These are phyloP conservation scores for Heliopora coerulea DNA, from an alignment of 92 coral and sea anemone genomes.

Conservation along the genomic window DNA sequence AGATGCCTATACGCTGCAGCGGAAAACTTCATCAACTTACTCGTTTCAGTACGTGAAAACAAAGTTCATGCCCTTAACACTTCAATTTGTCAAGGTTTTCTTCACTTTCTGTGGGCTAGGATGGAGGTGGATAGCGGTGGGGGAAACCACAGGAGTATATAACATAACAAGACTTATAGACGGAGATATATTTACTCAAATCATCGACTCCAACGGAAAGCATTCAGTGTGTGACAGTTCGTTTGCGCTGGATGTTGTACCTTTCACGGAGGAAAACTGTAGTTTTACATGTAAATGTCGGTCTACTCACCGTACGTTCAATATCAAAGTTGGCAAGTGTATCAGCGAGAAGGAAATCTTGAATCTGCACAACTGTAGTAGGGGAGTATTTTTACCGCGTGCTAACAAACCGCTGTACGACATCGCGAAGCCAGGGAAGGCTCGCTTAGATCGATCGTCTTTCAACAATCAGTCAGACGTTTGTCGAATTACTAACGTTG, in stretches of 20 bases:
- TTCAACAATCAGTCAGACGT: background rate
- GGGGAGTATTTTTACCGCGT: constrained; percentile 23
- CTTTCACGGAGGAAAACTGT: constrained; percentile 10
- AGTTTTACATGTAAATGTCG: constrained; percentile 8
- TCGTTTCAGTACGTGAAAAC: background rate
- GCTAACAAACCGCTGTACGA: constrained; percentile 32
- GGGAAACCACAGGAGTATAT: background rate
- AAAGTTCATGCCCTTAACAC: background rate
- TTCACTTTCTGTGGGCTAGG: background rate
- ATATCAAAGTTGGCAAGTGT: background rate
- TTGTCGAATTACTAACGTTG: background rate
- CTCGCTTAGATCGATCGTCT: background rate
- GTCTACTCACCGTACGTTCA: background rate
- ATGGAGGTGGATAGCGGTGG: background rate
- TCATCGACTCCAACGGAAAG: background rate
- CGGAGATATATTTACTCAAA: constrained; percentile 5
- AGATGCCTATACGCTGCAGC: too few species aligned
- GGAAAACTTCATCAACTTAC: too few species aligned
- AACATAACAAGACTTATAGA: constrained; percentile 14
- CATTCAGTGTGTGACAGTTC: background rate
- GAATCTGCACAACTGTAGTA: constrained; percentile 3
- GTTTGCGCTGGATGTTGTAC: background rate
- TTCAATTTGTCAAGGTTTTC: background rate
- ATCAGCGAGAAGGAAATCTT: constrained; percentile 20
- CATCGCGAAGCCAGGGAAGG: constrained; percentile 18